Percentiles rank a stretch among this genome's conserved stretches.
Evolutionary conservation across 2,797 vertebrate species (phyloP).

Genomic region (Nannoperca obscura): DNA sequence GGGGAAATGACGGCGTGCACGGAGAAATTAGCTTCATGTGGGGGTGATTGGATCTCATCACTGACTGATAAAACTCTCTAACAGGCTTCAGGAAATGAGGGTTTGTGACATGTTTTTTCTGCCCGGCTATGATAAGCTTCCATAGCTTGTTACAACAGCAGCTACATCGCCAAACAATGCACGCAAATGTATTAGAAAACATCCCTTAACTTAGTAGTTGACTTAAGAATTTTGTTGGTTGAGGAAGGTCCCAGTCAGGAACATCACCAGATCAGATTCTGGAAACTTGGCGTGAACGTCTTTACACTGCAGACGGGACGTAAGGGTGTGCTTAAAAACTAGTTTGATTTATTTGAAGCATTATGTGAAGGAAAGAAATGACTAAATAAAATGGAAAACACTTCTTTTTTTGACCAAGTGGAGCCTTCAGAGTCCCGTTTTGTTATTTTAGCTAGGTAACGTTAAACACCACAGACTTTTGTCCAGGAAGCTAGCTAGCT

Average conservation of each 20-base stretch:
- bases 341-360: slow-evolving; percentile 30
- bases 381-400: not conserved
- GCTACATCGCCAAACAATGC: not conserved
- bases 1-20: not conserved
- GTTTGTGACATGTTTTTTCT: not conserved
- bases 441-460: not conserved
- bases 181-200: not conserved
- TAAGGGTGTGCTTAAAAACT: slow-evolving; percentile 1
- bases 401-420: slow-evolving; percentile 6
- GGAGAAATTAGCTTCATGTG: slow-evolving; percentile 13
- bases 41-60: not conserved
- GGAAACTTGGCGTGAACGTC: not conserved
- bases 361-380: not conserved
- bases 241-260: slow-evolving; percentile 5
- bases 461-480: not conserved
- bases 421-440: slow-evolving; percentile 16
- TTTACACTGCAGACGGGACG: slow-evolving; percentile 1
- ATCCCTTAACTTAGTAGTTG: not conserved
- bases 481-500: not conserved
- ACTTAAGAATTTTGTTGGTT: not conserved
- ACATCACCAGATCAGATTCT: not conserved
- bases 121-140: not conserved
- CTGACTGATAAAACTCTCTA: not conserved
- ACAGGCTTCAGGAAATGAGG: not conserved
- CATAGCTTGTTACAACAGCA: not conserved